phyloP scores from a whole-genome alignment of 2,888 invertebrate species.

The Automeris io region DNA sequence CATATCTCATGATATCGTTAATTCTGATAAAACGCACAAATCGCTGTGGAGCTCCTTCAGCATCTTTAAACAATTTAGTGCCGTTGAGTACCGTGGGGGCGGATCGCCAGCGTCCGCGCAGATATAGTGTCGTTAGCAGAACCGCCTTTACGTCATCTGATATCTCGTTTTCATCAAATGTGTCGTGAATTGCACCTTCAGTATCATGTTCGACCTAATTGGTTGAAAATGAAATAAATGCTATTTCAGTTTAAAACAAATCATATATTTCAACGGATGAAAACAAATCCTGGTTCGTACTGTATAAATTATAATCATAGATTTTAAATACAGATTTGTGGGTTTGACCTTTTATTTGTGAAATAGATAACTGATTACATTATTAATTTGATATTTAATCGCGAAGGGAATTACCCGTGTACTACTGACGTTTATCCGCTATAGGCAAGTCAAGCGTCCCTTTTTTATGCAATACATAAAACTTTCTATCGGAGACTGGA shows the following conservation, averaged over 20 bases:
- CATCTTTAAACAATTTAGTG: constrained; percentile 41
- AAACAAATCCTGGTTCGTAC: not conserved
- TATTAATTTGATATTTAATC: too few relatives aligned
- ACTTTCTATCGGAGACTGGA: too few relatives aligned
- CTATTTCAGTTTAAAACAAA: too few relatives aligned
- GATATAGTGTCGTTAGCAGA: constrained; percentile 46
- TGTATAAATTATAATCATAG: not conserved
- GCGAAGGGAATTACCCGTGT: too few relatives aligned
- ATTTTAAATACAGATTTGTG: not conserved
- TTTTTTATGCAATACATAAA: too few relatives aligned
- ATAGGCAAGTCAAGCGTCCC: too few relatives aligned
- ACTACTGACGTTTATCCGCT: too few relatives aligned
- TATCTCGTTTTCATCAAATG: constrained; percentile 60
- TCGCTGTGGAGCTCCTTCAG: constrained; percentile 27
- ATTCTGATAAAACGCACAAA: constrained; percentile 56
- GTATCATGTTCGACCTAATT: constrained; percentile 57
- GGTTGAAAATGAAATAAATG: too few relatives aligned
- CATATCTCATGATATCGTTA: constrained; percentile 61
- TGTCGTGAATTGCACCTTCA: constrained; percentile 52
- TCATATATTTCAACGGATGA: not conserved
- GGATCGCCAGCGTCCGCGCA: constrained; percentile 59
- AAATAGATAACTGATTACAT: too few relatives aligned
- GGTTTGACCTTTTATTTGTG: not conserved
- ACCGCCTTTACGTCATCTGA: constrained; percentile 39
- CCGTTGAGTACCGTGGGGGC: constrained; percentile 65